These are phyloP conservation scores for Oncopeltus fasciatus DNA, from an alignment of 1,140 invertebrate genomes.

Conservation along the genomic window DNA sequence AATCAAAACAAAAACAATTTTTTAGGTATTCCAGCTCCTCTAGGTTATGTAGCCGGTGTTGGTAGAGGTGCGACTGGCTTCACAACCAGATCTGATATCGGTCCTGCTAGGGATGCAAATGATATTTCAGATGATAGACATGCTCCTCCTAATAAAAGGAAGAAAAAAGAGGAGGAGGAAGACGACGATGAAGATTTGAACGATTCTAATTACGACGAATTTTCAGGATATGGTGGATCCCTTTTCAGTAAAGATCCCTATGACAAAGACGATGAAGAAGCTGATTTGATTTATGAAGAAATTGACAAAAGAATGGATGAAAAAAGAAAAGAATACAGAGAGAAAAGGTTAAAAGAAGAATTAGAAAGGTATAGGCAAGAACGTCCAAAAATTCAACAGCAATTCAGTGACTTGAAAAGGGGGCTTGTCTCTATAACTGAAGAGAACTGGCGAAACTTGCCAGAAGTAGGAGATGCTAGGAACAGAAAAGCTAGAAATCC, in stretches of 20 bases:
- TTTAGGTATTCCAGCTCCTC: conserved; percentile 79
- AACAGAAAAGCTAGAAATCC: conserved; percentile 94
- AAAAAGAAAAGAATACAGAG: conserved; percentile 83
- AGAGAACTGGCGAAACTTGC: conserved; percentile 92
- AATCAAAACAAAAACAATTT: conserved; percentile 75
- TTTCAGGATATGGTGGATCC: conserved; percentile 96
- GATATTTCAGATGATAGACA: conserved; percentile 95
- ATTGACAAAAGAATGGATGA: conserved; percentile 99
- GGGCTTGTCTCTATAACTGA: conserved; percentile 73
- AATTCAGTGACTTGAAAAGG: conserved; percentile 95
- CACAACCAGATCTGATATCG: conserved; percentile 98
- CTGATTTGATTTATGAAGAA: conserved; percentile 95
- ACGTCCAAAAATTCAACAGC: conserved; percentile 97
- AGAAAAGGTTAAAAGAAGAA: conserved; percentile 52
- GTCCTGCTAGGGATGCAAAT: conserved; percentile 93
- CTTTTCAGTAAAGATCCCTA: conserved; percentile 99
- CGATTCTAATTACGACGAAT: conserved; percentile 99
- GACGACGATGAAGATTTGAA: conserved; percentile 97
- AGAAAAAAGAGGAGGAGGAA: conserved; percentile 88
- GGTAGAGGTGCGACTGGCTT: conserved; percentile 96
- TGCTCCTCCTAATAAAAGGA: conserved; percentile 78
- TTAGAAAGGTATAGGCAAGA: conserved; percentile 96
- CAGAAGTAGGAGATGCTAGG: conserved; percentile 97
- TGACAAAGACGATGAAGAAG: conserved; percentile 99
- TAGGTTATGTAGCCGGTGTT: conserved; percentile 93